Conservation (phyloP, 2,888 invertebrate species). For the Mechanitis messenoides region DNA sequence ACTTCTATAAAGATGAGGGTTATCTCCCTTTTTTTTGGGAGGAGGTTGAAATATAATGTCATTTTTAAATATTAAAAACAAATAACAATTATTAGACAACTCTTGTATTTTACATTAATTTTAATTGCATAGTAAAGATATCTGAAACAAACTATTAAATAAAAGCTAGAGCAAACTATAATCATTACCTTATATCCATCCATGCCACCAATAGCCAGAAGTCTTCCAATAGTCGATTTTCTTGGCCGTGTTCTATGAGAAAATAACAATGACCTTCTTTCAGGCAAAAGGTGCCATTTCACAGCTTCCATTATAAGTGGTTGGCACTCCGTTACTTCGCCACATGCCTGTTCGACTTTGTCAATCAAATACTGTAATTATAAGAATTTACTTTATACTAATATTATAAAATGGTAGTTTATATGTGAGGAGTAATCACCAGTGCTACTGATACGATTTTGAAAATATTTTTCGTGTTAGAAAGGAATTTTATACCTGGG, state of each 20-base stretch:
- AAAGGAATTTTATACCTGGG: no score
- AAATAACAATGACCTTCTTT: conserved; percentile 85
- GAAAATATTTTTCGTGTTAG: no score
- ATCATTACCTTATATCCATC: conserved; percentile 85
- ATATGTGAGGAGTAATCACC: no score
- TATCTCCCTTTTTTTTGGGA: no score
- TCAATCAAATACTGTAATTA: conserved; percentile 87
- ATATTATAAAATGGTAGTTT: no score
- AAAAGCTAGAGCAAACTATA: background rate
- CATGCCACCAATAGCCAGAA: conserved; percentile 94
- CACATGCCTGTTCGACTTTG: conserved; percentile 83
- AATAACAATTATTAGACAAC: no score
- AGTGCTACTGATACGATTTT: no score
- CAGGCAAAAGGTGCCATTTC: conserved; percentile 94
- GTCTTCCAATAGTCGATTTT: conserved; percentile 92
- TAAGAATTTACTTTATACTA: background rate
- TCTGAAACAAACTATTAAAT: background rate
- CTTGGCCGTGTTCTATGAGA: conserved; percentile 90
- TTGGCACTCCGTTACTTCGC: conserved; percentile 84
- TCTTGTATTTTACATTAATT: no score
- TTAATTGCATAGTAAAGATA: no score
- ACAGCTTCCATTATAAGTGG: conserved; percentile 94
- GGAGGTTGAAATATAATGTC: no score
- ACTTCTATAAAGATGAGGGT: no score
- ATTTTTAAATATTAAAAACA: no score